Conservation (phyloP, 2,888 invertebrate genomes). For the Dorcus parallelipipedus region DNA sequence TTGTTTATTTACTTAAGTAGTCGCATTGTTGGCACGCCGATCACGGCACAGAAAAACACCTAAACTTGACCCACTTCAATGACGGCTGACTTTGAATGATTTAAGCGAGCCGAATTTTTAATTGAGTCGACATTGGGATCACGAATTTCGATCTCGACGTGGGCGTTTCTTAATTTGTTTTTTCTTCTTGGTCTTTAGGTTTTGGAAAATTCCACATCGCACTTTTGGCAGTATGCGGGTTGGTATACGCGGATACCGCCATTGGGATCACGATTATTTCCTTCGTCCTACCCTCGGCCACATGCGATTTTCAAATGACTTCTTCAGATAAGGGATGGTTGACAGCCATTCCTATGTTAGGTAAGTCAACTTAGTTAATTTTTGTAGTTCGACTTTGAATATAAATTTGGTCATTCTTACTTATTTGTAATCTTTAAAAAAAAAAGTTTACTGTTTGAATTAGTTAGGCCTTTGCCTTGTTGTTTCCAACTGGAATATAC, state of each 20-base stretch:
- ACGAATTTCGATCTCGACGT: constrained; percentile 1
- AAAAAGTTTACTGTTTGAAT: too few relatives aligned
- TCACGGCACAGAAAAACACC: constrained; percentile 3
- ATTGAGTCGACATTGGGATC: constrained; percentile 19
- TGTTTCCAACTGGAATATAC: too few relatives aligned
- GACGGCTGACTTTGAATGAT: constrained; percentile 23
- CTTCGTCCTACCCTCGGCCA: constrained; percentile 78
- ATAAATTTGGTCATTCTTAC: too few relatives aligned
- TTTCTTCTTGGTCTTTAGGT: constrained; percentile 51
- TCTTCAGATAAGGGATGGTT: constrained; percentile 76
- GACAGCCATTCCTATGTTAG: constrained; percentile 74
- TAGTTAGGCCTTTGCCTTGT: too few relatives aligned
- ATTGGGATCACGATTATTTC: constrained; percentile 78
- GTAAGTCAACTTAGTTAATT: constrained; percentile 45
- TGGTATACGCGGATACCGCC: constrained; percentile 81
- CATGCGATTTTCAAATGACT: constrained; percentile 77
- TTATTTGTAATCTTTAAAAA: too few relatives aligned
- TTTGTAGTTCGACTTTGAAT: too few relatives aligned
- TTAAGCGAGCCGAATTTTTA: constrained; percentile 26
- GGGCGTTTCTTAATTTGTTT: neutral
- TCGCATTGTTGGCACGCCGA: neutral
- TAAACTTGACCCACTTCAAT: constrained; percentile 31
- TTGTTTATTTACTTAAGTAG: too few relatives aligned
- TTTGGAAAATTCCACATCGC: constrained; percentile 81
- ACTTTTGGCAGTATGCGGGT: constrained; percentile 70